Percentiles rank a stretch among this genome's conserved stretches.
These are phyloP conservation scores for Thaumetopoea pityocampa DNA, from an alignment of 1,140 invertebrate species.

Conservation along the genomic window DNA sequence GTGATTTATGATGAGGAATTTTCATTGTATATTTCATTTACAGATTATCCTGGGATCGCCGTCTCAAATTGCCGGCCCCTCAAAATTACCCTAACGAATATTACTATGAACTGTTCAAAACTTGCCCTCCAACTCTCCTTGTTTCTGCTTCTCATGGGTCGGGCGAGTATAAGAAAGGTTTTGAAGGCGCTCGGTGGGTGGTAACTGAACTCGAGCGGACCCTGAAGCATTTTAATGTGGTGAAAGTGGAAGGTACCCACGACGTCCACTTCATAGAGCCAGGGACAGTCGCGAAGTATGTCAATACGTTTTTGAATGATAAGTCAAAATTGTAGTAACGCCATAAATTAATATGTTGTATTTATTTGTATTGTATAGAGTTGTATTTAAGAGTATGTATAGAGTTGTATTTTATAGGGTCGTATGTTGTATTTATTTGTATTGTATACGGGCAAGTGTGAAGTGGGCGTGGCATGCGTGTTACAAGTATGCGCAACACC, in stretches of 20 bases:
- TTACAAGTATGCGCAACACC: no score
- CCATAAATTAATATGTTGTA: no score
- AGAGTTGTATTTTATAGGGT: no score
- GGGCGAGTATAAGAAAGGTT: slow-evolving; percentile 7
- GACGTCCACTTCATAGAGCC: slow-evolving; percentile 30
- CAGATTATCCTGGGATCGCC: slow-evolving; percentile 47
- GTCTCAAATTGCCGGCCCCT: slow-evolving; percentile 25
- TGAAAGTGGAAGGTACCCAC: slow-evolving; percentile 22
- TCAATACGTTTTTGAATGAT: slow-evolving; percentile 1
- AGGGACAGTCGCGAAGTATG: slow-evolving; percentile 3
- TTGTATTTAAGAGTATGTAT: no score
- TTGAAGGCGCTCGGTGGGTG: slow-evolving; percentile 11
- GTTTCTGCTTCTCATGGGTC: slow-evolving; percentile 21
- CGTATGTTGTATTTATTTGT: no score
- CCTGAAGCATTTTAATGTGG: slow-evolving; percentile 16
- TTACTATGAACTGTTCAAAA: slow-evolving; percentile 31
- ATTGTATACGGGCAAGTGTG: no score
- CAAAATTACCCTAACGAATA: slow-evolving; percentile 26
- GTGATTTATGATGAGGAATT: no score
- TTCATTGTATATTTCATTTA: no score
- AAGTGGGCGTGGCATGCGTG: no score
- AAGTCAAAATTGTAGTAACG: slow-evolving; percentile 6
- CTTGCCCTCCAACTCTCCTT: slow-evolving; percentile 25
- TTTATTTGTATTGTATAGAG: no score
- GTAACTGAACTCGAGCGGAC: slow-evolving; percentile 16